Conservation (phyloP, 2,797 vertebrate genomes). For the Takifugu rubripes region DNA sequence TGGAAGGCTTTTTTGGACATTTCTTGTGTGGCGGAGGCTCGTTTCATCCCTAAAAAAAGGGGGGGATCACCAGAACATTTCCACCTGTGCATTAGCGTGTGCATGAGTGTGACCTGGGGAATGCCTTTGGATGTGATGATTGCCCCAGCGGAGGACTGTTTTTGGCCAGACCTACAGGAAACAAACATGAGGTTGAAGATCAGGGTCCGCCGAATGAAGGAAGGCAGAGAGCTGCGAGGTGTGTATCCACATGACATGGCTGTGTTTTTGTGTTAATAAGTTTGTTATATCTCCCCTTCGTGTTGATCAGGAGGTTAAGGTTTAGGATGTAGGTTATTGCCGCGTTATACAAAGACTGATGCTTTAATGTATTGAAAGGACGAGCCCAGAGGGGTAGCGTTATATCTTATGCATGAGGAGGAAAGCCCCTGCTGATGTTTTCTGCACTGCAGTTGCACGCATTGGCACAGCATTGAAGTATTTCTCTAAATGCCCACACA, state of each 20-base stretch:
- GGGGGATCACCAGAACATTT: slow-evolving; percentile 33
- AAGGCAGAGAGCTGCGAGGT: slow-evolving; percentile 87
- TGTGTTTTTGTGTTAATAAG: slow-evolving; percentile 5
- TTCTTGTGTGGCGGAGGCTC: slow-evolving; percentile 10
- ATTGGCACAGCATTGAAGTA: slow-evolving; percentile 35
- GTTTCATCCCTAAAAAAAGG: slow-evolving; percentile 25
- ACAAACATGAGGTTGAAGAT: slow-evolving; percentile 91
- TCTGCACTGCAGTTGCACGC: slow-evolving; percentile 37
- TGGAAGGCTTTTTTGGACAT: slow-evolving; percentile 27
- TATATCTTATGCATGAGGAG: slow-evolving; percentile 1
- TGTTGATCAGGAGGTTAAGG: slow-evolving; percentile 1
- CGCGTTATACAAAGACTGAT: too few species aligned
- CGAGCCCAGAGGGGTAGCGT: not conserved
- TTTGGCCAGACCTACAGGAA: slow-evolving; percentile 82
- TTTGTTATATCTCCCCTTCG: slow-evolving; percentile 8
- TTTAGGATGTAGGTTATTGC: not conserved
- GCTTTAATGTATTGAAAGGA: too few species aligned
- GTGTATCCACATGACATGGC: slow-evolving; percentile 66
- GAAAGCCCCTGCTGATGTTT: slow-evolving; percentile 17
- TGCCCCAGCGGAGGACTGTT: slow-evolving; percentile 80
- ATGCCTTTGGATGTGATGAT: slow-evolving; percentile 88
- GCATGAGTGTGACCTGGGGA: slow-evolving; percentile 52
- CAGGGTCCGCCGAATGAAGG: slow-evolving; percentile 87
- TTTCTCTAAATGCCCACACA: slow-evolving; percentile 31
- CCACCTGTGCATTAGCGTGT: slow-evolving; percentile 12